phyloP scores from a whole-genome alignment of 2,797 vertebrate genomes.

The Tenualosa thibaudeaui region DNA sequence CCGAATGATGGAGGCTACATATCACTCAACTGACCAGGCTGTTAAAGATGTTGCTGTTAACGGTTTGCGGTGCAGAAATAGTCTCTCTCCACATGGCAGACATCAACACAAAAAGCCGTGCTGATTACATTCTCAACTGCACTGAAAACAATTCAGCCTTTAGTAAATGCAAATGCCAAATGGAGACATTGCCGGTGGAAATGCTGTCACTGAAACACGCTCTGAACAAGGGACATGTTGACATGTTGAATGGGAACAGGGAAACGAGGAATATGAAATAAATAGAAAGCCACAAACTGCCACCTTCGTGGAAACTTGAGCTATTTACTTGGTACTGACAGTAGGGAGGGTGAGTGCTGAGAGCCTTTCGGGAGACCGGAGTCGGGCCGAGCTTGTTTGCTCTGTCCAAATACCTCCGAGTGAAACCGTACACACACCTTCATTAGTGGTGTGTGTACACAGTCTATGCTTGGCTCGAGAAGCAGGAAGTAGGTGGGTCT shows the following conservation, averaged over 20 bases:
- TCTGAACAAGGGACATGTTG: neutral
- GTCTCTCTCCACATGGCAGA: neutral
- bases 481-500: neutral
- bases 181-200: neutral
- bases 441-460: slow-evolving; percentile 3
- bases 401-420: neutral
- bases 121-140: slow-evolving; percentile 12
- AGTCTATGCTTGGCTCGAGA: neutral
- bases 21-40: neutral
- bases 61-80: neutral
- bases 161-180: neutral
- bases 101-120: neutral
- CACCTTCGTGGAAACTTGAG: neutral
- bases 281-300: neutral
- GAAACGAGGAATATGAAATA: neutral
- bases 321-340: neutral
- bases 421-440: neutral
- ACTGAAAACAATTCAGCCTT: neutral
- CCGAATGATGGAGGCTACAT: neutral
- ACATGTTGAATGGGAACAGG: neutral
- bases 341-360: neutral
- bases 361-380: neutral
- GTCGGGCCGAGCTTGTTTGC: neutral
- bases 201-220: neutral
- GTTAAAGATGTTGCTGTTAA: neutral